phyloP scores from a whole-genome alignment of 2,113 vertebrate species.

The Nansenia antarctica region DNA sequence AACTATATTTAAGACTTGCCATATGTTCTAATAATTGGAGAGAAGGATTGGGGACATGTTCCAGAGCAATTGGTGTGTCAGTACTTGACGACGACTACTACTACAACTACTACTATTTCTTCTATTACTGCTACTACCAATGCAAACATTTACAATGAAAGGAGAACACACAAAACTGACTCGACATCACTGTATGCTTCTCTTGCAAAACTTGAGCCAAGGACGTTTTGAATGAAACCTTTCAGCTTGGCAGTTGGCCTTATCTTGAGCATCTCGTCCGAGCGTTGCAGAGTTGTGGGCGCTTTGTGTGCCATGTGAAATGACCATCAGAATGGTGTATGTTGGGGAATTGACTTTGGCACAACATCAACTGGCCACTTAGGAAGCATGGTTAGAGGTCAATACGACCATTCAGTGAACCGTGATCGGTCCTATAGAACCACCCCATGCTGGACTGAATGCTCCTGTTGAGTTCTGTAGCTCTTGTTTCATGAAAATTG shows the following conservation, averaged over 20 bases:
- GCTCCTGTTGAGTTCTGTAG: not conserved
- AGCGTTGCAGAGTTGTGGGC: not conserved
- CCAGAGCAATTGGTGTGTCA: not conserved
- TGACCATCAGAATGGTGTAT: not conserved
- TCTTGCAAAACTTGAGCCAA: not conserved
- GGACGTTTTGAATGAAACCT: conserved; percentile 66
- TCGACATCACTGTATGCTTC: not conserved
- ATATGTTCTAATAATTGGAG: conserved; percentile 67
- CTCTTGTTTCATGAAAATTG: not conserved
- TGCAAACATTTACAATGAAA: not conserved
- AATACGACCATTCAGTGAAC: conserved; percentile 15
- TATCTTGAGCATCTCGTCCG: conserved; percentile 64
- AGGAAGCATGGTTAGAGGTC: conserved; percentile 8
- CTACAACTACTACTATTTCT: too few species aligned
- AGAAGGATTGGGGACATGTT: conserved; percentile 39
- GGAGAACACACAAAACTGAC: not conserved
- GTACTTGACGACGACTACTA: not conserved
- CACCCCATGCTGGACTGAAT: too few species aligned
- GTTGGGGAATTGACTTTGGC: conserved; percentile 21
- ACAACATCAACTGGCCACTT: conserved; percentile 9
- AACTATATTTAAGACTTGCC: conserved; percentile 63
- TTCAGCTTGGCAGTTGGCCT: conserved; percentile 52
- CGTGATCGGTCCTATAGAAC: not conserved
- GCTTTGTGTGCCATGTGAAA: not conserved
- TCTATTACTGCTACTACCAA: too few species aligned